Conservation (phyloP, 2,888 invertebrate species). For the Notodonta dromedarius region DNA sequence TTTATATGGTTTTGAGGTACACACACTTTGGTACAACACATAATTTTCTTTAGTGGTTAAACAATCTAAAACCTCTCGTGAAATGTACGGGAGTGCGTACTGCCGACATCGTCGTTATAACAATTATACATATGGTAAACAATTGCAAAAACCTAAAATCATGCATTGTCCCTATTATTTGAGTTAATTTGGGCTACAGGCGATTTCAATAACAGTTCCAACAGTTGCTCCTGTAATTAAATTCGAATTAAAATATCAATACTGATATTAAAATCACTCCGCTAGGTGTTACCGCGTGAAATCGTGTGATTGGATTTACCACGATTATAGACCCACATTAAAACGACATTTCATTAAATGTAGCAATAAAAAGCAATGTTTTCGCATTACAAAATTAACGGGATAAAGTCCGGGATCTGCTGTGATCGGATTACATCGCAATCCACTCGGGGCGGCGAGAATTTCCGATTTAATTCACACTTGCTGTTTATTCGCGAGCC, state of each 20-base stretch:
- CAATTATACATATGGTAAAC: too few species aligned
- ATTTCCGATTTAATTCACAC: slow-evolving; percentile 38
- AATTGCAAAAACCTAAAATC: too few species aligned
- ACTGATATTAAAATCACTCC: neutral
- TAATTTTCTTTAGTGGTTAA: too few species aligned
- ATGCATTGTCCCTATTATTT: too few species aligned
- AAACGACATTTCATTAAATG: neutral
- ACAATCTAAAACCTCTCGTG: too few species aligned
- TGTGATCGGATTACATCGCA: slow-evolving; percentile 45
- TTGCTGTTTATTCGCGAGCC: slow-evolving; percentile 33
- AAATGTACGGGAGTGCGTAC: too few species aligned
- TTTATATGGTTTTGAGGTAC: too few species aligned
- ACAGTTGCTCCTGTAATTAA: too few species aligned
- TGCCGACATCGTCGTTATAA: too few species aligned
- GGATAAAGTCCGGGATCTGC: slow-evolving; percentile 31
- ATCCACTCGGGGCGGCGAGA: slow-evolving; percentile 39
- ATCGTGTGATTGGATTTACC: neutral
- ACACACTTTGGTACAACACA: too few species aligned
- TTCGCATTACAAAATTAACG: slow-evolving; percentile 36
- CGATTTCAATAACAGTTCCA: too few species aligned
- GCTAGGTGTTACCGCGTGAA: neutral
- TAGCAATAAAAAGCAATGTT: slow-evolving; percentile 16
- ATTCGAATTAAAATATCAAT: neutral
- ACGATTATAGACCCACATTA: neutral
- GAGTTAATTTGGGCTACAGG: too few species aligned